Evolutionary conservation across 2,113 vertebrate species (phyloP).

Genomic region (Limanda limanda): DNA sequence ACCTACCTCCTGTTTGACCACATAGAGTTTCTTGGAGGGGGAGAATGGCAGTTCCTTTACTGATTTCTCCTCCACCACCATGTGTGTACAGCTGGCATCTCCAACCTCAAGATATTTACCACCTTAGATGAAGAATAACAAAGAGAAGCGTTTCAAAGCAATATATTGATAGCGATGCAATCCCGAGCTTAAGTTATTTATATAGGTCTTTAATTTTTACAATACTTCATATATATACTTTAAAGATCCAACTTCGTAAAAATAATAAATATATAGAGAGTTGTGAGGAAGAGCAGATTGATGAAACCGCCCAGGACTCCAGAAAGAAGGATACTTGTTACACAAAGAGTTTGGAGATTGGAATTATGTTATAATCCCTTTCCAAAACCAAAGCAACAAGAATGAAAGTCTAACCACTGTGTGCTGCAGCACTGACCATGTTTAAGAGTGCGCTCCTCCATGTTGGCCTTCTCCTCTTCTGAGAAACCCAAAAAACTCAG

Average conservation of each 20-base stretch:
- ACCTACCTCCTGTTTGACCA: slow-evolving; percentile 97
- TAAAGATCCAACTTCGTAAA: too few species aligned
- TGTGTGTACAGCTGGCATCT: slow-evolving; percentile 93
- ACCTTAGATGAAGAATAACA: slow-evolving; percentile 76
- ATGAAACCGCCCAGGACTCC: too few species aligned
- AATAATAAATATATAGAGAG: too few species aligned
- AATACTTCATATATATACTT: too few species aligned
- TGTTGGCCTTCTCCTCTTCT: slow-evolving; percentile 92
- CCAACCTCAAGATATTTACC: slow-evolving; percentile 87
- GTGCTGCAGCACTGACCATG: slow-evolving; percentile 84
- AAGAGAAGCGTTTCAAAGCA: neutral
- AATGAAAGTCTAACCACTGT: too few species aligned
- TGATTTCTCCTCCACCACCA: slow-evolving; percentile 94
- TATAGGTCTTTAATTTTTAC: too few species aligned
- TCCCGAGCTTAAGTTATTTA: neutral
- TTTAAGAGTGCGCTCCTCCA: slow-evolving; percentile 98
- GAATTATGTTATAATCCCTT: too few species aligned
- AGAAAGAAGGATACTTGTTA: too few species aligned
- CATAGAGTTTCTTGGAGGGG: slow-evolving; percentile 89
- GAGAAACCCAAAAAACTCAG: slow-evolving; percentile 96
- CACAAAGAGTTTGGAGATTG: too few species aligned
- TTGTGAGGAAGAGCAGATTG: too few species aligned
- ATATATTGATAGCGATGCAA: neutral
- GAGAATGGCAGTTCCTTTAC: slow-evolving; percentile 93
- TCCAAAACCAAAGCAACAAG: too few species aligned